Evolutionary conservation across 53 echinoderm and acorn worm species (phyloP).

Genomic region (Glandiceps talaboti): DNA sequence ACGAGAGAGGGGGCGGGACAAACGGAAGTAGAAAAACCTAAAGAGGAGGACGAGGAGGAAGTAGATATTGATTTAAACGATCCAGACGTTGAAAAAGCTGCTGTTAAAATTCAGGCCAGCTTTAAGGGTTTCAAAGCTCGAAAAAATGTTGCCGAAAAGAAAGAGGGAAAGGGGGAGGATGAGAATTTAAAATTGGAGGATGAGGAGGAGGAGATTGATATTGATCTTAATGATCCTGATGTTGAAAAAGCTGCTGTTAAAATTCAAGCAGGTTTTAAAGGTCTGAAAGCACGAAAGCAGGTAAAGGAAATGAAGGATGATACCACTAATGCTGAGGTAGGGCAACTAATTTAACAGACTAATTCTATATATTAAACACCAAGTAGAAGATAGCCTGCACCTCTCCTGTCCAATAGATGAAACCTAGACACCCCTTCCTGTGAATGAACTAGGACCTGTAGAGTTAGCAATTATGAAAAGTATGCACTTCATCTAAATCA

Average conservation of each 20-base stretch:
- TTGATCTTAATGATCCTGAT: not conserved
- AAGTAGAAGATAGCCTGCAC: not conserved
- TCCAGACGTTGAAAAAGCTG: conserved; percentile 3
- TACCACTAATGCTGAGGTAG: not conserved
- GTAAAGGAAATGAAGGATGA: not conserved
- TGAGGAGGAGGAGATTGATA: not conserved
- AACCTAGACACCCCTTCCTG: too few species aligned
- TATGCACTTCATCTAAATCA: too few species aligned
- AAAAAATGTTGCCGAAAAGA: not conserved
- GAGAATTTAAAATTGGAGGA: not conserved
- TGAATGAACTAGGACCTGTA: conserved; percentile 1
- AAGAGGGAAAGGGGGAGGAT: not conserved
- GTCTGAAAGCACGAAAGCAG: not conserved
- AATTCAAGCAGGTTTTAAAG: not conserved
- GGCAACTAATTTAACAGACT: not conserved
- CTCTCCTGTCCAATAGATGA: too few species aligned
- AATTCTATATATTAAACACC: not conserved
- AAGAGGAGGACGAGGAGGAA: conserved; percentile 26
- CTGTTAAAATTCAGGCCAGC: conserved; percentile 10
- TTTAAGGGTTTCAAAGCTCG: conserved; percentile 4
- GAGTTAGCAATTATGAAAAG: too few species aligned
- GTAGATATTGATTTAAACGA: conserved; percentile 9
- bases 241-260: not conserved
- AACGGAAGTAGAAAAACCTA: not conserved
- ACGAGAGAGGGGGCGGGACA: conserved; percentile 14